Base-by-base conservation (phyloP, 1,140 invertebrate genomes). In the Scaptomyza hsui region DNA sequence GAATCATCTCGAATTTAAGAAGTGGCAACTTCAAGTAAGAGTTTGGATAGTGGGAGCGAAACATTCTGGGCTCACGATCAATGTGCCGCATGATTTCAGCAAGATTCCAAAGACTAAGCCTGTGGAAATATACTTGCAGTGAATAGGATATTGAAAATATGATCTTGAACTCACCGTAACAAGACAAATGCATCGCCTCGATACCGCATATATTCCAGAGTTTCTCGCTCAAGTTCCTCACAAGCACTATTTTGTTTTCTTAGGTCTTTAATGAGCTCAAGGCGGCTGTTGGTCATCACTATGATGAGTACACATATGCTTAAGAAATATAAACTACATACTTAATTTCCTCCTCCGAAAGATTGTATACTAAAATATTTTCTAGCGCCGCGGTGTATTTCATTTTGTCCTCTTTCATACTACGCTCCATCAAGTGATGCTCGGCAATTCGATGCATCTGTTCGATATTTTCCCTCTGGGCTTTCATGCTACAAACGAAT, bases 11-110 rank as follows among this genome's bases (percentile, higher is more conserved):
- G 13, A 90, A 91, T 60, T 89, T 90, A 1, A 91, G 62, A 3
- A 91, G 52, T 0, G 90, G 90, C 18, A 91, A 65, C 32, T 77
- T 79, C n/a, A 91, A 62, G 42, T 91, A 89, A 0, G 82, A 75
- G 35, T 62, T 90, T 0, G 68, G 77, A 77, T 91, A 91, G 12
- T 67, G 32, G 7, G 49, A 5, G 2, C 56, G 65, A 1, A 75
- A 15, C 0, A 56, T 26, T 53, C 71, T 77, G 1, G 78, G 72
- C 13, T 77, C 65, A 3, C 71, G 70, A 32, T 76, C 88, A 1
- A 91, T 73, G 37, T 89, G 62, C 0, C 76, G 65, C 1, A 91
- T 26, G 7, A 91, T 86, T 42, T 88, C 88, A 6, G 69, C 29
- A 0, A 91, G 52, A 56, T 91, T 89, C 88, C 89, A 91, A 48